Evolutionary conservation across 2,797 vertebrate species (phyloP), one percentile per base, ranked within the genome.

Genomic region (Gastrophryne carolinensis): DNA sequence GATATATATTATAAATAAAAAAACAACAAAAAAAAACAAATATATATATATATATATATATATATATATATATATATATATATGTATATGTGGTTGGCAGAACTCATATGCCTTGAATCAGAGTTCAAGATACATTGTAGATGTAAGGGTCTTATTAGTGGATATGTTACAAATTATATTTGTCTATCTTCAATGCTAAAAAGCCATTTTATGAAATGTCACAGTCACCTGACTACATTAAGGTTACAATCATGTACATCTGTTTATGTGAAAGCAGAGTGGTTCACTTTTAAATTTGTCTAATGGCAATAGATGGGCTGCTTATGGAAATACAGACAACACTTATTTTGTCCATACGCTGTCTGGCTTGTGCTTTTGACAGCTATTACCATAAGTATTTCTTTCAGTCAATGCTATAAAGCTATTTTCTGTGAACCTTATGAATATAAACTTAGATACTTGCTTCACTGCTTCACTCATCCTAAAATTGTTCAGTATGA

Each of bases 331-430:
- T 24, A 71, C n/a, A n/a, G 19, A 69, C 34, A 2, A 69, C 80
- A 75, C 0, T 54, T 3, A 78, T 21, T 79, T 75, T 73, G 78
- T 44, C 21, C 3, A 81, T 9, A 13, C 30, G 30, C 39, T 27
- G 70, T 41, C 41, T 41, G 66, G 65, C 78, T 73, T 7, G 61
- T 37, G 6, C 32, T 79, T 72, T 41, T 79, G 69, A 29, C 1
- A 1, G 8, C 50, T 78, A 78, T 70, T 82, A 72, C 9, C 54
- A 79, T 50, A 82, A 80, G 80, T 7, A 73, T 65, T 82, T 80
- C 53, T 23, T 70, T 77, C 52, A 49, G 37, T 37, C 21, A 52
- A 29, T 72, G 44, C 80, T 77, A 47, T 32, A 41, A 19, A 34
- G 75, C 19, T 13, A 73, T 78, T 79, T 81, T 32, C n/a, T 35